These are phyloP conservation scores for Oplegnathus fasciatus DNA, from an alignment of 2,113 vertebrate species.

Conservation along the genomic window DNA sequence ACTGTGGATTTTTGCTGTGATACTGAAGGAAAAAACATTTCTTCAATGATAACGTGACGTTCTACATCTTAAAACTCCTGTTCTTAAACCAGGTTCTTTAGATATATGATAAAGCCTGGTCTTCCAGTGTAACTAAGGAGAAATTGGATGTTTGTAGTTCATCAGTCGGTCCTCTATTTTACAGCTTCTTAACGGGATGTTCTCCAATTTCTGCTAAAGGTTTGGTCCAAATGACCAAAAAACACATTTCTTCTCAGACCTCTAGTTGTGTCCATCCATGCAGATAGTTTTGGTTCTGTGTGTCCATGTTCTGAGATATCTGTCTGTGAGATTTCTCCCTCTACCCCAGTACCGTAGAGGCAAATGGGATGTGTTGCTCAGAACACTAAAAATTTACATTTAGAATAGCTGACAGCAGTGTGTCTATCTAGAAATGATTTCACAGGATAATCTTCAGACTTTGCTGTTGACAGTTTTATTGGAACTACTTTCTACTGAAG, in stretches of 20 bases:
- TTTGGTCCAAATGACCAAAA: no score
- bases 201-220: no score
- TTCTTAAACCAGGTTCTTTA: not conserved
- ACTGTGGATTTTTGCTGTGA: not conserved
- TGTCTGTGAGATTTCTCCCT: not conserved
- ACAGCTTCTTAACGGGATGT: not conserved
- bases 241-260: not conserved
- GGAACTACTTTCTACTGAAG: not conserved
- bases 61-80: not conserved
- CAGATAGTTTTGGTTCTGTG: not conserved
- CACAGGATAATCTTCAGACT: not conserved
- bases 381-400: not conserved
- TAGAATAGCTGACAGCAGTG: not conserved
- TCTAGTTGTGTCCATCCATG: not conserved
- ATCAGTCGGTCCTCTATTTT: not conserved
- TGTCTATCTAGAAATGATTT: not conserved
- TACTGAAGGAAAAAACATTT: not conserved
- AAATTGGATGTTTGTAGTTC: not conserved
- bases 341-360: not conserved
- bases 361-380: not conserved
- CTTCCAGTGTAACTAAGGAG: no score
- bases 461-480: not conserved
- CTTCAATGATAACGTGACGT: not conserved
- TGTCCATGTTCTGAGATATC: not conserved
- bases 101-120: no score